Evolutionary conservation across 2,888 invertebrate species (phyloP).

Genomic region (Apodemia hepburni): DNA sequence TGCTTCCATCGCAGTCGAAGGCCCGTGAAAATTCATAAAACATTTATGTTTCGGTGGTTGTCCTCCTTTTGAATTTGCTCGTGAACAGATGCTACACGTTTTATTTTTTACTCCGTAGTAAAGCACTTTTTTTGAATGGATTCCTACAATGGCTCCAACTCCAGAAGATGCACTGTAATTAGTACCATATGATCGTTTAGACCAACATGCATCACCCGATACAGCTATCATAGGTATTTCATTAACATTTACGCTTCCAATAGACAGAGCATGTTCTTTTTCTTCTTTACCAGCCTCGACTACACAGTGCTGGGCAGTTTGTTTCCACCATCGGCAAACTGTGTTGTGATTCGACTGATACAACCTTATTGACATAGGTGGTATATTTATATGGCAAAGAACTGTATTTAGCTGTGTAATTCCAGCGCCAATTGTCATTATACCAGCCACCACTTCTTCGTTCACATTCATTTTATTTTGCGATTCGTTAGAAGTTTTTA

Average conservation of each 20-base stretch:
- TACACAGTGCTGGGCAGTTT: not conserved
- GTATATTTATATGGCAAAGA: not conserved
- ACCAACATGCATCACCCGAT: not conserved
- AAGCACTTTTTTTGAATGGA: not conserved
- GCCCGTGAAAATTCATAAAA: not conserved
- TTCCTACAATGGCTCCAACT: too few relatives aligned
- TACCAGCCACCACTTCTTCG: too few relatives aligned
- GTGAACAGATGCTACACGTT: not conserved
- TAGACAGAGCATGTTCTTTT: not conserved
- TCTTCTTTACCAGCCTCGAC: not conserved
- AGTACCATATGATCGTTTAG: too few relatives aligned
- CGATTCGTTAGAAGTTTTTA: too few relatives aligned
- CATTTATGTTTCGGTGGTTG: not conserved
- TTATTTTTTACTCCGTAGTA: conserved; percentile 2
- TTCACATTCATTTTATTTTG: too few relatives aligned
- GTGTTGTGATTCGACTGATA: not conserved
- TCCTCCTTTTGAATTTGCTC: not conserved
- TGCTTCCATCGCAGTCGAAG: conserved; percentile 21
- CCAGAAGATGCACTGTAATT: too few relatives aligned
- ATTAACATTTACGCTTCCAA: too few relatives aligned
- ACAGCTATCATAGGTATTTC: too few relatives aligned
- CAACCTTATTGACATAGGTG: not conserved
- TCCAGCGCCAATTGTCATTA: too few relatives aligned
- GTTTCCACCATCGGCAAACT: not conserved
- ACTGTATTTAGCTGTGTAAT: too few relatives aligned